Percentiles rank a stretch among this genome's conserved stretches.
phyloP scores from a whole-genome alignment of 2,797 vertebrate genomes.

The Ctenosaura bakeri region DNA sequence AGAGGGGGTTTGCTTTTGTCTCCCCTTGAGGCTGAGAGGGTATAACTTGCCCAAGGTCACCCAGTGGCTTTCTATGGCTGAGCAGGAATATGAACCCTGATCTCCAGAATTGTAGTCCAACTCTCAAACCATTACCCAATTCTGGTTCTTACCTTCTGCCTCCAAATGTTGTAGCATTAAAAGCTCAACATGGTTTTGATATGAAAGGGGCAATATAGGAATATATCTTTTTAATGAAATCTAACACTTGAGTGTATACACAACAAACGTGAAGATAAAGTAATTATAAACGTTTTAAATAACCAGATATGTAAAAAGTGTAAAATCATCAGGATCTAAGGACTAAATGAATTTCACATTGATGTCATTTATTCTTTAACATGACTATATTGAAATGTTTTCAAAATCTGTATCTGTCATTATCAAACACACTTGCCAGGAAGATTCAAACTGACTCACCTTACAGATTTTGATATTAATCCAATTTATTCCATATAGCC shows the following conservation, averaged over 20 bases:
- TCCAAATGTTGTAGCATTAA: neutral
- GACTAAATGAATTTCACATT: neutral
- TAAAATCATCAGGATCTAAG: neutral
- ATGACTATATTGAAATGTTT: neutral
- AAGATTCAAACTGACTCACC: slow-evolving; percentile 1
- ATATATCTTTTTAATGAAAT: neutral
- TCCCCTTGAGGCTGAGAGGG: too few species aligned
- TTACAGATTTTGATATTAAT: neutral
- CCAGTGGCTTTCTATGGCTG: too few species aligned
- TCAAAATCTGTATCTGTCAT: neutral
- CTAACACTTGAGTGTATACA: neutral
- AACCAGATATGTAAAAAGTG: neutral
- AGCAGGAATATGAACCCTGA: too few species aligned
- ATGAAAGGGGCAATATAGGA: neutral
- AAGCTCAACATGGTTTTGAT: slow-evolving; percentile 19
- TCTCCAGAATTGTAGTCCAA: too few species aligned
- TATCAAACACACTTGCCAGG: neutral
- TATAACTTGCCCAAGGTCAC: too few species aligned
- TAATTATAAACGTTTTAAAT: neutral
- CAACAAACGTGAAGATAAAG: neutral
- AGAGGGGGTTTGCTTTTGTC: too few species aligned
- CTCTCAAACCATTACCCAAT: too few species aligned
- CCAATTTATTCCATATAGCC: neutral
- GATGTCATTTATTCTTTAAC: neutral
- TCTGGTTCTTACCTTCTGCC: neutral